Percentiles rank a stretch among this genome's conserved stretches.
phyloP scores from a whole-genome alignment of 2,113 vertebrate species.

The Rousettus leschenaultii region DNA sequence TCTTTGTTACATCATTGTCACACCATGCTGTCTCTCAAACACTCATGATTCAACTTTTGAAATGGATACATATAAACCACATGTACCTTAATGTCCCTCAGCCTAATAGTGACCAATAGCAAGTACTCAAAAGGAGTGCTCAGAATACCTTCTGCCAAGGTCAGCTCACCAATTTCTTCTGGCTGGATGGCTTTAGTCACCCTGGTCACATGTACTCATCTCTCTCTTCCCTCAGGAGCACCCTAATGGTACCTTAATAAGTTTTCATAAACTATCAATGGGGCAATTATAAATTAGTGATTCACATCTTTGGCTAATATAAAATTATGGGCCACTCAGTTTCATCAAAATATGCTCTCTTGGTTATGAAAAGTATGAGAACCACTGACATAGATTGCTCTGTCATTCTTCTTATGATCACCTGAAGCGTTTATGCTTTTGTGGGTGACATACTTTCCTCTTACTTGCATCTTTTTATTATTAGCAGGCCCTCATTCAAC shows the following conservation, averaged over 20 bases:
- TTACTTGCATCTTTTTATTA: background rate
- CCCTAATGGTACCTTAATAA: background rate
- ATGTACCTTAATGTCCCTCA: background rate
- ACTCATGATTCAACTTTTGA: background rate
- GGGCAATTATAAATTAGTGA: background rate
- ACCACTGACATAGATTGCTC: background rate
- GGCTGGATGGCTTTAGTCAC: background rate
- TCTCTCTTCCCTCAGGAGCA: background rate
- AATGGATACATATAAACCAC: background rate
- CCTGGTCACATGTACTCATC: fast-evolving
- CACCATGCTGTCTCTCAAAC: background rate
- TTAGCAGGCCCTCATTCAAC: background rate
- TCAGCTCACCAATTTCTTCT: background rate
- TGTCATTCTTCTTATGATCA: background rate
- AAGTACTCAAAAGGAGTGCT: background rate
- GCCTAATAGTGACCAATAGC: background rate
- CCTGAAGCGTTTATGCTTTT: background rate
- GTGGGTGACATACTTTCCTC: background rate
- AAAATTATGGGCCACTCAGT: background rate
- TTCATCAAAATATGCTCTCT: background rate
- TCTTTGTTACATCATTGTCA: background rate
- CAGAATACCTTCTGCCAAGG: background rate
- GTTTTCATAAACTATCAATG: background rate
- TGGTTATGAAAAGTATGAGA: background rate
- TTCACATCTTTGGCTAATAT: background rate